Percentiles rank a stretch among this genome's conserved stretches.
Evolutionary conservation across 2,113 vertebrate genomes (phyloP).

Genomic region (Seriola rivoliana): DNA sequence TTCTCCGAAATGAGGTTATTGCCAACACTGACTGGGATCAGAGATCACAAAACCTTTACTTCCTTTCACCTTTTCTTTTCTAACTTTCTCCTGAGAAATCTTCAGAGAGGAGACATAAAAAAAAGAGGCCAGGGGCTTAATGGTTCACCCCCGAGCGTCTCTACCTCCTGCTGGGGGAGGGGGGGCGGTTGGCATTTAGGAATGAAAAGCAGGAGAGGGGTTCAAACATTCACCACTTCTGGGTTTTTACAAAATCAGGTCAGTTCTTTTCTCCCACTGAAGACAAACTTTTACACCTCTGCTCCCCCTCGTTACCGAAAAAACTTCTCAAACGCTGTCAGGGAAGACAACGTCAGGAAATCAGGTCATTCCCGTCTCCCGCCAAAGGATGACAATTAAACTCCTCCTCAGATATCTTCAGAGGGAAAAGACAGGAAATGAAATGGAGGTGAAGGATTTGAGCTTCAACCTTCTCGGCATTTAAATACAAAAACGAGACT

Average conservation of each 20-base stretch:
- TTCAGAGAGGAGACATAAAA: conserved; percentile 18
- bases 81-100: conserved; percentile 8
- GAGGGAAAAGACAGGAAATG: neutral
- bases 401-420: neutral
- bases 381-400: neutral
- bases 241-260: conserved; percentile 20
- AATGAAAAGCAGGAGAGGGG: neutral
- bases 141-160: neutral
- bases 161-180: neutral
- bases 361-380: neutral
- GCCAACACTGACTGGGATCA: neutral
- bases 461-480: neutral
- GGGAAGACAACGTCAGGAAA: neutral
- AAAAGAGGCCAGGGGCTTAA: conserved; percentile 21
- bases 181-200: neutral
- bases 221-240: conserved; percentile 14
- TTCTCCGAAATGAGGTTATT: neutral
- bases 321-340: conserved; percentile 5
- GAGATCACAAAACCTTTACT: neutral
- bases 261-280: neutral
- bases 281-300: conserved; percentile 1
- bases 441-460: neutral
- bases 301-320: conserved; percentile 6
- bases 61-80: conserved; percentile 12
- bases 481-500: too few relatives aligned